Percentiles rank a stretch among this genome's conserved stretches.
These are phyloP conservation scores for Rhopalosiphum padi DNA, from an alignment of 1,140 invertebrate genomes.

Conservation along the genomic window DNA sequence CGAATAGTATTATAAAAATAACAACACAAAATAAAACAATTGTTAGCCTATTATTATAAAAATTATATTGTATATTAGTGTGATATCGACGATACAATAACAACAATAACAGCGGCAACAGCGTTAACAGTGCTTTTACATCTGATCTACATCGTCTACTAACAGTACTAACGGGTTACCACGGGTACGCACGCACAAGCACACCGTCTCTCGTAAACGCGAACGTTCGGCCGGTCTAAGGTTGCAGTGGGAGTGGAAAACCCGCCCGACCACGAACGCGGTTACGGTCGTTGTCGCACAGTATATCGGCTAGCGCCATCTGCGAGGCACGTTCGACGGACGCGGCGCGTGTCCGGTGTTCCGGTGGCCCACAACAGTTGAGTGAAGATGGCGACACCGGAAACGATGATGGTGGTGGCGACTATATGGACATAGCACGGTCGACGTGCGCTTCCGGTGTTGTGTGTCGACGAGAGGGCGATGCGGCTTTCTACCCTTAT, in stretches of 20 bases:
- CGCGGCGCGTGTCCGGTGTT: neutral
- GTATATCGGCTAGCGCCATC: neutral
- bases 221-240: neutral
- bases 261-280: neutral
- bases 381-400: constrained; percentile 38
- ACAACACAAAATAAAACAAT: neutral
- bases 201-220: neutral
- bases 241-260: neutral
- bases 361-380: neutral
- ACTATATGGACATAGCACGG: neutral
- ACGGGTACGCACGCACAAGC: constrained; percentile 5
- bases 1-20: neutral
- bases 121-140: neutral
- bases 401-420: neutral
- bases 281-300: neutral
- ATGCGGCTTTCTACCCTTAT: neutral
- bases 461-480: neutral
- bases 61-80: neutral
- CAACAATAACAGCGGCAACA: neutral
- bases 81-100: neutral
- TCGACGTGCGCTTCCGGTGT: neutral
- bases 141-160: constrained; percentile 42
- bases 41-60: neutral
- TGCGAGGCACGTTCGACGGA: neutral
- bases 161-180: constrained; percentile 53